phyloP scores from a whole-genome alignment of 2,888 invertebrate genomes.

The Drosophila meridionalis region DNA sequence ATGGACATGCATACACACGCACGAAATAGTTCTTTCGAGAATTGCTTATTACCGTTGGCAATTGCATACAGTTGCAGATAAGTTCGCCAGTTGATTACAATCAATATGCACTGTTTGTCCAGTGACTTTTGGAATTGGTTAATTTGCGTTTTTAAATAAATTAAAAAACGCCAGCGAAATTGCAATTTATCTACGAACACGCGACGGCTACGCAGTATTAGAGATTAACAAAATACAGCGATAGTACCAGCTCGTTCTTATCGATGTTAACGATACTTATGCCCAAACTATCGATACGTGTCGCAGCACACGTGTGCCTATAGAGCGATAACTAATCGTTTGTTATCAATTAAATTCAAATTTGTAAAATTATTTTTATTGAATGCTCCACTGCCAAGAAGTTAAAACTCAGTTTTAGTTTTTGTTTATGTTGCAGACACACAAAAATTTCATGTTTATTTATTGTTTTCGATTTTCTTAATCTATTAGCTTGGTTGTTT shows the following conservation, averaged over 20 bases:
- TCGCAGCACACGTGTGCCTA: background rate
- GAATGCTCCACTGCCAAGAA: background rate
- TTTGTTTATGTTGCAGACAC: slow-evolving; percentile 65
- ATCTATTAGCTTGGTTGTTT: slow-evolving; percentile 42
- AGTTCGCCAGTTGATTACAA: slow-evolving; percentile 20
- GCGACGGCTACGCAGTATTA: slow-evolving; percentile 57
- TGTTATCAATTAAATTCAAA: background rate
- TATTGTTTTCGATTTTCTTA: slow-evolving; percentile 69
- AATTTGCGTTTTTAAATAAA: slow-evolving; percentile 31
- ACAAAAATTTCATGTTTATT: slow-evolving; percentile 67
- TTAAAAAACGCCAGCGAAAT: slow-evolving; percentile 56
- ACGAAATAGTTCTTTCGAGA: slow-evolving; percentile 44
- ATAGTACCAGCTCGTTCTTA: background rate
- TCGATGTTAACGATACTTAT: slow-evolving; percentile 3
- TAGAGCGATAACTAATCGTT: background rate
- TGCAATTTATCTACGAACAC: slow-evolving; percentile 61
- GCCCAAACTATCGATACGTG: slow-evolving; percentile 23
- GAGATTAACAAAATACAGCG: slow-evolving; percentile 27
- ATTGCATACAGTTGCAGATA: slow-evolving; percentile 16
- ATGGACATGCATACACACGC: slow-evolving; percentile 33
- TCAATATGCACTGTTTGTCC: slow-evolving; percentile 16
- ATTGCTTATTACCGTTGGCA: slow-evolving; percentile 43
- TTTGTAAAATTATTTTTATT: background rate
- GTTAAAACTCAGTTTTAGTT: slow-evolving; percentile 9
- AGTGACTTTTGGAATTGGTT: slow-evolving; percentile 27